Conservation (phyloP, 2,797 vertebrate genomes). For the Rousettus madagascariensis region DNA sequence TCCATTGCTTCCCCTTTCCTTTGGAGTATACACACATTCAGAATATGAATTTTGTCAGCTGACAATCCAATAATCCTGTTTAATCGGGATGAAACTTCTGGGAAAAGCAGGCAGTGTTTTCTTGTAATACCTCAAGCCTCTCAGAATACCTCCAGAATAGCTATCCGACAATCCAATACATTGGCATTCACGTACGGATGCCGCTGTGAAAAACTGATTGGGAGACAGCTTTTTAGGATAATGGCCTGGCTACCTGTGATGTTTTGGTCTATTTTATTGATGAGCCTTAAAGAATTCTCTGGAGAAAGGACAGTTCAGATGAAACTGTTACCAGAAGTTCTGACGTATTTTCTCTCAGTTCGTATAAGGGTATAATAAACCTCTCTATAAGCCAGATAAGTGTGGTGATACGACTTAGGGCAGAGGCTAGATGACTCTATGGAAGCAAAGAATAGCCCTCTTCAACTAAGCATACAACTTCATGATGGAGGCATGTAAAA, state of each 20-base stretch:
- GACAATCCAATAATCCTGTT: neutral
- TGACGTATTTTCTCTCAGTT: neutral
- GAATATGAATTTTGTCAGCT: neutral
- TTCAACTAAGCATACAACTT: neutral
- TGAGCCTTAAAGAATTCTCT: neutral
- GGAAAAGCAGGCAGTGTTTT: neutral
- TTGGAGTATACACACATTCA: neutral
- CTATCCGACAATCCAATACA: neutral
- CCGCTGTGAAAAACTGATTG: no score
- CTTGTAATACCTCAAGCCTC: neutral
- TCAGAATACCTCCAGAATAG: neutral
- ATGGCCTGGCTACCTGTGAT: neutral
- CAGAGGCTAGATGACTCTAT: neutral
- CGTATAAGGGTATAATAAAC: neutral
- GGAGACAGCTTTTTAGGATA: neutral
- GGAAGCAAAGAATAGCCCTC: neutral
- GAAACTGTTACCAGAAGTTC: neutral
- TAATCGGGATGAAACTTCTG: neutral
- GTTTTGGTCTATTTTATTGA: neutral
- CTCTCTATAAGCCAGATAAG: neutral
- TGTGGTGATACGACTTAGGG: neutral
- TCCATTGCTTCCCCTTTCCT: neutral
- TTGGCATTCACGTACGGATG: neutral
- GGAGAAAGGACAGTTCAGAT: neutral
- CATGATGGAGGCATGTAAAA: neutral